Conservation (phyloP, 92 coral and sea anemone species). For the Micromussa lordhowensis region DNA sequence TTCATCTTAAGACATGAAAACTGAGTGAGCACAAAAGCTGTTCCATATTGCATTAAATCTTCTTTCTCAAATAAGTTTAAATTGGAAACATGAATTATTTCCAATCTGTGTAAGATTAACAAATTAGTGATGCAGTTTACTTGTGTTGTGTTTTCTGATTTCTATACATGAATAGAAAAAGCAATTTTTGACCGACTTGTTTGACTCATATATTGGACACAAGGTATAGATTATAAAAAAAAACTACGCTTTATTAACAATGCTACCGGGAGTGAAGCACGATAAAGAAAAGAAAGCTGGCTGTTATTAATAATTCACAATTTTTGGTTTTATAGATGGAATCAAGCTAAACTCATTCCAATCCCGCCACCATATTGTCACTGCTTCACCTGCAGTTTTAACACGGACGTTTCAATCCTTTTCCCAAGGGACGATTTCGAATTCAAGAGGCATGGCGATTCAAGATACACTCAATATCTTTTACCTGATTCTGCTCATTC, state of each 20-base stretch:
- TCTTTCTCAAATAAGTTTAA: conserved; percentile 9
- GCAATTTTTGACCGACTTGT: background rate
- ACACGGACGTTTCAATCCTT: background rate
- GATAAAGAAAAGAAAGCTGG: conserved; percentile 46
- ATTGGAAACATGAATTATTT: background rate
- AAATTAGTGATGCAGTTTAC: background rate
- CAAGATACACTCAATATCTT: background rate
- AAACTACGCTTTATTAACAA: conserved; percentile 2
- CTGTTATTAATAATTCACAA: conserved; percentile 73
- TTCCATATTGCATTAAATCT: conserved; percentile 28
- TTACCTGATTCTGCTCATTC: background rate
- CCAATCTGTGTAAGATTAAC: background rate
- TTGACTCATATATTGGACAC: background rate
- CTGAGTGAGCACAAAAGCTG: conserved; percentile 13
- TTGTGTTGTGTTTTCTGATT: background rate
- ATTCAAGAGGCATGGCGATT: background rate
- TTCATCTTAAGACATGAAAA: conserved; percentile 5
- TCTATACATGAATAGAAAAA: background rate
- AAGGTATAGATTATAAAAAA: background rate
- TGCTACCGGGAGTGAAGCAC: background rate
- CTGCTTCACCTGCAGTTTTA: conserved; percentile 52
- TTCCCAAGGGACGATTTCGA: background rate
- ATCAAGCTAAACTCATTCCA: conserved; percentile 42
- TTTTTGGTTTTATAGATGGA: conserved; percentile 72
- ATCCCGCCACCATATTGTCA: conserved; percentile 46